Evolutionary conservation across 2,113 vertebrate species (phyloP), one percentile per base, ranked within the genome.

Genomic region (Hymenochirus boettgeri): DNA sequence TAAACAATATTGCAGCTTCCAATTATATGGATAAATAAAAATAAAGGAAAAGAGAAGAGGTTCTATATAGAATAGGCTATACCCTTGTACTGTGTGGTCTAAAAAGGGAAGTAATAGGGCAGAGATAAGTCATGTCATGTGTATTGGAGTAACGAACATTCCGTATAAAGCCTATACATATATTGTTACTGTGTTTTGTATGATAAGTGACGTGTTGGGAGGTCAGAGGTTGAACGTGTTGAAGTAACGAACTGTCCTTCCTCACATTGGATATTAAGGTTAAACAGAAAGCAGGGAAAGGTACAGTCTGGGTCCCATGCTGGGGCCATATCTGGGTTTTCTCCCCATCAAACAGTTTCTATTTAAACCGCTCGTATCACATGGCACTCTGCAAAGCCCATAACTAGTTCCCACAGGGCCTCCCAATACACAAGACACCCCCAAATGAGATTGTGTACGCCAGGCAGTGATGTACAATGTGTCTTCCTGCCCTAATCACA

Each of bases 391-490:
- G n/a, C 54, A 33, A 26, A 46, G 52, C 45, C 21, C 9, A 39
- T 56, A 56, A 47, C 62, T 53, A 57, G 45, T 48, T 65, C 53
- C 62, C 62, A 48, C 27, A 39, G 42, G 62, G 53, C 62, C 53
- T 27, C 47, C 37, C 39, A 9, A 19, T 53, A 47, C 53, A 23
- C 53, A 13, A 27, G 52, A 65, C 39, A 65, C n/a, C 37, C 53
- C 27, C 19, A 65, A 33, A 65, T 13, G 19, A 24, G 55, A 45
- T 65, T 46, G 46, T 39, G 17, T 48, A 26, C 22, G 25, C 39
- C n/a, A 26, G 46, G 62, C 53, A 57, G 46, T 47, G 57, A 65
- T 65, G 57, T 65, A 65, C 62, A 65, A 65, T n/a, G 9, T 57
- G 39, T 57, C 39, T 53, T 33, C 23, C 23, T 35, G 25, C 5